A percentile compares a stretch with the other conserved stretches of the same genome.
Evolutionary conservation across 2,797 vertebrate genomes (phyloP).

Genomic region (Danio albolineatus): DNA sequence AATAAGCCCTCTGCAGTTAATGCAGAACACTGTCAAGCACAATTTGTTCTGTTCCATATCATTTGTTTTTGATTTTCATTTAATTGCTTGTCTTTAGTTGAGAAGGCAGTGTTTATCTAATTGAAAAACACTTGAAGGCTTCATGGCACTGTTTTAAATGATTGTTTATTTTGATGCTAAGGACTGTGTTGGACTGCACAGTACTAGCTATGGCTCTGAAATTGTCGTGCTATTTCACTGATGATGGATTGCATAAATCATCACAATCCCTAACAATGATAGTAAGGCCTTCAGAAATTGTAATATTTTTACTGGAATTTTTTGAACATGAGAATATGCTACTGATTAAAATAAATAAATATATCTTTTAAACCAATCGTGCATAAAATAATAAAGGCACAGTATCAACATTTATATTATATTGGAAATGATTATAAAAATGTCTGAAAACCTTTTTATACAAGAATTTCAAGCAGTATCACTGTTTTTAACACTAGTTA

Average conservation of each 20-base stretch:
- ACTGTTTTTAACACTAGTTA: no score
- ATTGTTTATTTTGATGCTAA: neutral
- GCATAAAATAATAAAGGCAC: no score
- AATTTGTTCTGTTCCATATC: neutral
- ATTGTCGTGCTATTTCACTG: neutral
- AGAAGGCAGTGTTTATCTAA: neutral
- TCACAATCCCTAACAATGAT: neutral
- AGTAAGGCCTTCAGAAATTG: neutral
- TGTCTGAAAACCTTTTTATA: no score
- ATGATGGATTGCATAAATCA: neutral
- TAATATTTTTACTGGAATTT: neutral
- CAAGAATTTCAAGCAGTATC: no score
- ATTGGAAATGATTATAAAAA: no score
- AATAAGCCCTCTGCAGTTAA: neutral
- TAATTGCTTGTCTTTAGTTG: neutral
- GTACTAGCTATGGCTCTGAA: neutral
- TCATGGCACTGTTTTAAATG: neutral
- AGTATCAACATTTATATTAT: no score
- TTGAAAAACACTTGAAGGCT: conserved; percentile 5
- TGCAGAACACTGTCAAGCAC: neutral
- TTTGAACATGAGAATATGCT: neutral
- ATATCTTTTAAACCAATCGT: no score
- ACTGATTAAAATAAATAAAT: no score
- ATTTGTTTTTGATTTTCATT: neutral
- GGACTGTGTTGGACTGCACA: neutral